phyloP scores from a whole-genome alignment of 1,140 invertebrate genomes.

The Penaeus japonicus region DNA sequence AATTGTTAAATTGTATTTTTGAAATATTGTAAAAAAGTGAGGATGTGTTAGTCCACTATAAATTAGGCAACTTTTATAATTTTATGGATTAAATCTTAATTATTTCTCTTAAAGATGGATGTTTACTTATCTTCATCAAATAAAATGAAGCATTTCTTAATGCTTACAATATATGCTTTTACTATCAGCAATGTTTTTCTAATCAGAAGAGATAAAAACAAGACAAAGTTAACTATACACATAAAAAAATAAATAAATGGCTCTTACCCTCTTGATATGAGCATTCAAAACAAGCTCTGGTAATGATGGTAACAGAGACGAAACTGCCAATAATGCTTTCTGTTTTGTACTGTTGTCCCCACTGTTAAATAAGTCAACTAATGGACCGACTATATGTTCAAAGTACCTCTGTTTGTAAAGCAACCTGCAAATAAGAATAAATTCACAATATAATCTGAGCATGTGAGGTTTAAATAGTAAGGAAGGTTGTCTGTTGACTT shows the following conservation, averaged over 20 bases:
- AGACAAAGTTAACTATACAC: too few species aligned
- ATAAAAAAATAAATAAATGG: too few species aligned
- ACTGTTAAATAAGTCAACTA: slow-evolving; percentile 15
- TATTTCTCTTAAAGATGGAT: neutral
- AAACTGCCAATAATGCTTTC: slow-evolving; percentile 10
- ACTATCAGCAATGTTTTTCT: neutral
- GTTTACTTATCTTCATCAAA: too few species aligned
- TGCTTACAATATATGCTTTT: too few species aligned
- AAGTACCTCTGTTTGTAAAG: slow-evolving; percentile 37
- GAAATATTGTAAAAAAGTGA: too few species aligned
- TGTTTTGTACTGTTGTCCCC: neutral
- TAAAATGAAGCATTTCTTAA: too few species aligned
- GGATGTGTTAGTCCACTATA: too few species aligned
- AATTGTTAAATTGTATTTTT: neutral
- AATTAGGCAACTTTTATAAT: too few species aligned
- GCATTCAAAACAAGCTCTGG: slow-evolving; percentile 7
- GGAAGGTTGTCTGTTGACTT: too few species aligned
- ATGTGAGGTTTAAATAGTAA: too few species aligned
- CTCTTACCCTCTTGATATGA: slow-evolving; percentile 28
- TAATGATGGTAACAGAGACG: slow-evolving; percentile 18
- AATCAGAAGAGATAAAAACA: neutral
- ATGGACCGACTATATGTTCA: slow-evolving; percentile 18
- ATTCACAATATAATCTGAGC: too few species aligned
- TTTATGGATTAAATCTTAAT: neutral
- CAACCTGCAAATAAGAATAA: neutral